A percentile compares a stretch with the other conserved stretches of the same genome.
phyloP scores from a whole-genome alignment of 2,113 vertebrate species.

The Abramis brama region DNA sequence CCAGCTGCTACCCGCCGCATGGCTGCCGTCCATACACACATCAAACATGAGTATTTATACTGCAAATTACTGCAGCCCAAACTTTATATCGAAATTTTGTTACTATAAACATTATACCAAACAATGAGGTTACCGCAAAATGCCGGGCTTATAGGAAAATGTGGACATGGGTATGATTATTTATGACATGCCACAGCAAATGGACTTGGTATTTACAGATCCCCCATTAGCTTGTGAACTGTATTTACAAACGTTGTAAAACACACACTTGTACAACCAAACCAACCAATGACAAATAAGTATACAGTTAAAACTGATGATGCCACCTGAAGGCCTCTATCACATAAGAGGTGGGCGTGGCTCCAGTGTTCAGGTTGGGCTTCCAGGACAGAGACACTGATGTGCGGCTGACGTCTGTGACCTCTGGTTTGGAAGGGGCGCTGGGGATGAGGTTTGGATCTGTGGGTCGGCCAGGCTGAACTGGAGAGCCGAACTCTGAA shows the following conservation, averaged over 20 bases:
- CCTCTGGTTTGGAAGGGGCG: constrained; percentile 92
- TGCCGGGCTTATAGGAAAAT: neutral
- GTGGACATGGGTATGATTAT: neutral
- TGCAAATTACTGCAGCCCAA: neutral
- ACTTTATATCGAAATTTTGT: constrained; percentile 1
- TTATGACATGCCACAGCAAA: constrained; percentile 9
- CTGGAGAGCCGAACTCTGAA: constrained; percentile 91
- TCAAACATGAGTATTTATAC: constrained; percentile 36
- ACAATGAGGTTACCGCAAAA: constrained; percentile 8
- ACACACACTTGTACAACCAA: neutral
- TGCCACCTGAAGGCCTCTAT: constrained; percentile 96
- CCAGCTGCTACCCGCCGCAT: constrained; percentile 98
- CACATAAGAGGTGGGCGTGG: constrained; percentile 97
- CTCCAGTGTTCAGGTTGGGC: constrained; percentile 92
- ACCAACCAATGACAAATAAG: neutral
- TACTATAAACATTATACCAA: constrained; percentile 3
- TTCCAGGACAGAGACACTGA: constrained; percentile 92
- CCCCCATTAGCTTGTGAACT: neutral
- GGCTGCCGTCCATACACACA: constrained; percentile 73
- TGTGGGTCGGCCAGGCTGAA: constrained; percentile 92
- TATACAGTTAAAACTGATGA: neutral
- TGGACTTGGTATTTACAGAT: constrained; percentile 14
- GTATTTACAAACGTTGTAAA: neutral
- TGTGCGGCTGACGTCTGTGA: constrained; percentile 92
- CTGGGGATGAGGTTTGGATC: constrained; percentile 98